Conservation (phyloP, 2,797 vertebrate genomes). For the Sciurus carolinensis region DNA sequence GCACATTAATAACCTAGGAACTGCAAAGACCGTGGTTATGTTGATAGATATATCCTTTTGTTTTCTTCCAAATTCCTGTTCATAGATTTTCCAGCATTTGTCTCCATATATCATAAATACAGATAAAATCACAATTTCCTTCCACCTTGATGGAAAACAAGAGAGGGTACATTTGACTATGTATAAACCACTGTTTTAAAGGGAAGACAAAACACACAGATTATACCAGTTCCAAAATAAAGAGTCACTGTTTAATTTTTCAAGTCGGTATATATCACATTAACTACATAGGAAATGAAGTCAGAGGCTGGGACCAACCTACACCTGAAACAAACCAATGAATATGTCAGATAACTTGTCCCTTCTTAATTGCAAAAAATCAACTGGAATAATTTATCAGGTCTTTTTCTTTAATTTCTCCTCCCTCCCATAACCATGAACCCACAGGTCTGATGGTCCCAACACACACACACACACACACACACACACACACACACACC, state of each 20-base stretch:
- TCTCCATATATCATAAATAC: conserved; percentile 69
- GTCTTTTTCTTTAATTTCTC: neutral
- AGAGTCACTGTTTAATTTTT: neutral
- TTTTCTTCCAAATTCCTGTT: conserved; percentile 79
- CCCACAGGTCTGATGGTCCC: neutral
- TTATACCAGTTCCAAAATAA: neutral
- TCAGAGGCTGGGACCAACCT: neutral
- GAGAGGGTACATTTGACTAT: neutral
- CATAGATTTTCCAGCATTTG: conserved; percentile 66
- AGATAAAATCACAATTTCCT: conserved; percentile 64
- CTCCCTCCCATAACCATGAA: neutral
- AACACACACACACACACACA: neutral
- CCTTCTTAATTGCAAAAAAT: no score
- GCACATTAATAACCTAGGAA: conserved; percentile 87
- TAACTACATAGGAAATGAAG: neutral
- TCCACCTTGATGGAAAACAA: conserved; percentile 59
- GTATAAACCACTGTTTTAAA: conserved; percentile 17
- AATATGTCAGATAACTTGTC: neutral
- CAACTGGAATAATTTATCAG: neutral
- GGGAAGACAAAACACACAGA: neutral
- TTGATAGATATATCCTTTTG: conserved; percentile 81
- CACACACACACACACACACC: neutral
- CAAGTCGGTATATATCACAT: neutral
- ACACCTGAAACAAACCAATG: neutral
- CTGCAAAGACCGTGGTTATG: conserved; percentile 70